A percentile compares a stretch with the other conserved stretches of the same genome.
These are phyloP conservation scores for Escarpia spicata DNA, from an alignment of 2,888 invertebrate genomes.

Conservation along the genomic window DNA sequence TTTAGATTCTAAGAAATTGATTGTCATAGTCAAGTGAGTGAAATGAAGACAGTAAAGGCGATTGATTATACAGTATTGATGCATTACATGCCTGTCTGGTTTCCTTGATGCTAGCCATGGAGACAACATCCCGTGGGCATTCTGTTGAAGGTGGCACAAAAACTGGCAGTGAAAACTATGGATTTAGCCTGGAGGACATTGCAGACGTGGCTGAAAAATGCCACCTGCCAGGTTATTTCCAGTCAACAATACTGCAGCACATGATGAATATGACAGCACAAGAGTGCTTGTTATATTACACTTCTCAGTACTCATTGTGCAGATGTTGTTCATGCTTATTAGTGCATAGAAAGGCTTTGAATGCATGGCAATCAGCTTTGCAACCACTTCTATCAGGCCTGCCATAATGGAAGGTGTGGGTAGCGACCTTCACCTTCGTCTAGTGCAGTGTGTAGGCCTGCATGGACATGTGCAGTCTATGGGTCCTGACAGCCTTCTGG, in stretches of 20 bases:
- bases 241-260: background rate
- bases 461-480: background rate
- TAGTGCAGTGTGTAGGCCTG: background rate
- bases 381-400: background rate
- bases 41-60: background rate
- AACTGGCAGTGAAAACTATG: background rate
- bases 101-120: background rate
- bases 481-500: background rate
- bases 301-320: background rate
- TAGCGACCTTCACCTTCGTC: background rate
- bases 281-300: background rate
- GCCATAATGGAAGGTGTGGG: slow-evolving; percentile 6
- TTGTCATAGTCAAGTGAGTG: background rate
- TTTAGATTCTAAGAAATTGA: background rate
- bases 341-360: background rate
- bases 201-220: background rate
- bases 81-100: background rate
- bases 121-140: background rate
- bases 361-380: background rate
- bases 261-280: background rate
- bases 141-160: background rate
- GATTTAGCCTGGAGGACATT: background rate
- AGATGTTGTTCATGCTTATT: slow-evolving; percentile 3
- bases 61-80: background rate
- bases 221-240: slow-evolving; percentile 6